Conservation (phyloP, 2,797 vertebrate genomes). For the Cirrhinus mrigala region DNA sequence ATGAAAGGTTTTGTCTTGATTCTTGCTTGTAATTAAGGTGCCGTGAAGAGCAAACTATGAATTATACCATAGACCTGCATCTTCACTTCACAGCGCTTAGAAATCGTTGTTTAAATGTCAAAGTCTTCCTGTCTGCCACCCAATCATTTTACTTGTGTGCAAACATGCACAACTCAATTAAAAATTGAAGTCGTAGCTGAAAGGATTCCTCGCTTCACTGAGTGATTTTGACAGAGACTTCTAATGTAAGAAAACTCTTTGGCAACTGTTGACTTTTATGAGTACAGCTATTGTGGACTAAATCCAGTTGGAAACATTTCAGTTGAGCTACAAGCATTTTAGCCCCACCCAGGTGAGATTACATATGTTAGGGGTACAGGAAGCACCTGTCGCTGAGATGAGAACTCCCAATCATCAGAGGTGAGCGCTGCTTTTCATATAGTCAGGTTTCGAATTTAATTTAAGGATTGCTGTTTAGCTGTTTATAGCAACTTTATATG, state of each 20-base stretch:
- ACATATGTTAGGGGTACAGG: constrained; percentile 64
- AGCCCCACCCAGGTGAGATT: constrained; percentile 71
- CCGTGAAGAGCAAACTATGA: constrained; percentile 54
- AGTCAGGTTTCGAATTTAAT: background rate
- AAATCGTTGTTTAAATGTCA: constrained; percentile 24
- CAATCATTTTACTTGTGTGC: background rate
- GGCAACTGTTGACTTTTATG: constrained; percentile 62
- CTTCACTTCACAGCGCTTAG: background rate
- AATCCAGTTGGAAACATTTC: constrained; percentile 61
- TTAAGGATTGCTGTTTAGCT: background rate
- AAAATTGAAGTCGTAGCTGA: constrained; percentile 41
- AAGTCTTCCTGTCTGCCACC: background rate
- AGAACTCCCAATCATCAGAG: constrained; percentile 59
- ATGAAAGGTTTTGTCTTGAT: constrained; percentile 55
- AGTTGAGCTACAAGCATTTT: constrained; percentile 59
- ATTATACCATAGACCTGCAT: constrained; percentile 29
- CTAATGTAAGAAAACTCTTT: constrained; percentile 62
- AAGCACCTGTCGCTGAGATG: constrained; percentile 66
- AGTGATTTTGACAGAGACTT: constrained; percentile 42
- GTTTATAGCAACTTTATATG: background rate
- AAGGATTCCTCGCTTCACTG: background rate
- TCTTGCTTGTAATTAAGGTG: constrained; percentile 59
- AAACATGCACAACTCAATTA: background rate
- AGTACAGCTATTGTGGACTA: constrained; percentile 58
- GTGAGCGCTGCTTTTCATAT: constrained; percentile 63